phyloP scores from a whole-genome alignment of 2,888 invertebrate species.

The Oxytorus armatus region DNA sequence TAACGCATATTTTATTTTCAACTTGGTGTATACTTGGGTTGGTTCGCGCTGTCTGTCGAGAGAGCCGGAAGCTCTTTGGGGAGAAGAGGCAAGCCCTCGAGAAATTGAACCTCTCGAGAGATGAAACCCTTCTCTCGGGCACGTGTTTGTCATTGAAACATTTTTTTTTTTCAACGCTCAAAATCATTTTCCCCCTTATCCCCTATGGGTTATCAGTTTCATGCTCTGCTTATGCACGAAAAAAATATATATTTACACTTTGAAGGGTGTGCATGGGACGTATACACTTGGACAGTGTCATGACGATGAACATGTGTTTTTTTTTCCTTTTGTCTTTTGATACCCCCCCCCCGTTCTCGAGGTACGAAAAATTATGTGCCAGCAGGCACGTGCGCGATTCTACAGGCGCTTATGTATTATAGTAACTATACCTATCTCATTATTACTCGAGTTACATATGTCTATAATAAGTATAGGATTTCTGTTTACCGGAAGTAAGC shows the following conservation, averaged over 20 bases:
- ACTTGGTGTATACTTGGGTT: constrained; percentile 26
- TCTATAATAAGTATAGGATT: constrained; percentile 43
- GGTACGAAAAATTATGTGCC: constrained; percentile 41
- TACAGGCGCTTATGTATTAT: background rate
- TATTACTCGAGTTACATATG: too few species aligned
- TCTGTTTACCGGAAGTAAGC: constrained; percentile 75
- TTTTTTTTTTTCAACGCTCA: constrained; percentile 12
- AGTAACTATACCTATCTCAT: background rate
- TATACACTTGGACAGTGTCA: constrained; percentile 26
- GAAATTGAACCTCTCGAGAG: constrained; percentile 47
- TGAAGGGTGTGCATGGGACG: background rate
- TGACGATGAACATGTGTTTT: constrained; percentile 28
- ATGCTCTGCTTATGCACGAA: background rate
- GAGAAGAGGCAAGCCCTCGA: constrained; percentile 52
- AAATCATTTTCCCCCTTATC: constrained; percentile 7
- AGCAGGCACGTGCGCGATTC: constrained; percentile 47
- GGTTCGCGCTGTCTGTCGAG: constrained; percentile 23
- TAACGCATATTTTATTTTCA: constrained; percentile 16
- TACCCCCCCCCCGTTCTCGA: constrained; percentile 5
- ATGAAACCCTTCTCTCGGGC: constrained; percentile 40
- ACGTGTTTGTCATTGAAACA: constrained; percentile 39
- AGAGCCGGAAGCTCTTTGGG: constrained; percentile 55
- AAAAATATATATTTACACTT: constrained; percentile 2
- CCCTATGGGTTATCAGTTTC: background rate
- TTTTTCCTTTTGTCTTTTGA: constrained; percentile 31